Evolutionary conservation across 1,140 invertebrate species (phyloP).

Genomic region (Lepidurus arcticus): DNA sequence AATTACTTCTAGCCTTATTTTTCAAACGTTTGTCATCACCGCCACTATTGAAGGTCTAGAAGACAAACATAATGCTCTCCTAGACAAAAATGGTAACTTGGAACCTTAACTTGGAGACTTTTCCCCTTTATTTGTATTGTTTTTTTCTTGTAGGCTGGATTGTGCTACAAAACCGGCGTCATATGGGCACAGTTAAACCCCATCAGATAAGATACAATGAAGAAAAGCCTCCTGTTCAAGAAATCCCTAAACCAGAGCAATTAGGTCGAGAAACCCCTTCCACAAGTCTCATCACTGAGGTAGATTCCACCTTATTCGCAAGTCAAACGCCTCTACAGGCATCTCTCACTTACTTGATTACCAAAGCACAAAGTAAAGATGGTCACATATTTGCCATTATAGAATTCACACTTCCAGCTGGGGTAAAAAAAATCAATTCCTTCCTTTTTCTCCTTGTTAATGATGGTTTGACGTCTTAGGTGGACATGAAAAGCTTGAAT

Average conservation of each 20-base stretch:
- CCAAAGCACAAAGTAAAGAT: not conserved
- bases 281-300: not conserved
- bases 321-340: not conserved
- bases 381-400: not conserved
- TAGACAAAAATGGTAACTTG: constrained; percentile 54
- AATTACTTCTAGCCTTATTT: constrained; percentile 59
- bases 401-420: not conserved
- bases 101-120: not conserved
- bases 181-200: constrained; percentile 63
- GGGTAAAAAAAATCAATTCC: not conserved
- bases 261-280: not conserved
- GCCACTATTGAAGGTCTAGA: constrained; percentile 66
- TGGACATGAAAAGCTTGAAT: not conserved
- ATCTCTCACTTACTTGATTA: not conserved
- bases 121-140: constrained; percentile 37
- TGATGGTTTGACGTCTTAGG: not conserved
- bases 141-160: constrained; percentile 47
- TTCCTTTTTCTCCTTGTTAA: not conserved
- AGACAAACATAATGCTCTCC: constrained; percentile 63
- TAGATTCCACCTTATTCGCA: not conserved
- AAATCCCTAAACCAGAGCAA: constrained; percentile 13
- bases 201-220: constrained; percentile 62
- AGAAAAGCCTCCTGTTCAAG: constrained; percentile 33
- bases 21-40: constrained; percentile 67
- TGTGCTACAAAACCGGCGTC: constrained; percentile 56